phyloP scores from a whole-genome alignment of 1,140 invertebrate species.

The Trachymyrmex cornetzi region DNA sequence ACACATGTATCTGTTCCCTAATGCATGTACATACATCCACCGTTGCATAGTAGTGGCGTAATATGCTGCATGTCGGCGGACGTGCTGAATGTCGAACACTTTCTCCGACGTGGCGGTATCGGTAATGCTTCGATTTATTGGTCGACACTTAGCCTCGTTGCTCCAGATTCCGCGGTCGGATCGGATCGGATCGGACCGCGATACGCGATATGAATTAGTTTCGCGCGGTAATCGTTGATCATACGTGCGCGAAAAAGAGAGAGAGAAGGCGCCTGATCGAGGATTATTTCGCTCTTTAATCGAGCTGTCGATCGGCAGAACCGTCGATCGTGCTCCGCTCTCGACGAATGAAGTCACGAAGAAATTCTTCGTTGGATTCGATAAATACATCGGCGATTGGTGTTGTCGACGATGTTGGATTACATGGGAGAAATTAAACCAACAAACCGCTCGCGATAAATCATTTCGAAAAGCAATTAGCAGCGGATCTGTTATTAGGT shows the following conservation, averaged over 20 bases:
- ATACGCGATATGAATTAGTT: constrained; percentile 72
- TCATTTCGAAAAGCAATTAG: constrained; percentile 51
- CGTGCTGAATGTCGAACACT: constrained; percentile 75
- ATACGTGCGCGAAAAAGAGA: constrained; percentile 20
- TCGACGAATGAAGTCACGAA: constrained; percentile 32
- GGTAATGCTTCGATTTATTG: constrained; percentile 81
- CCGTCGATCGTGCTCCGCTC: constrained; percentile 51
- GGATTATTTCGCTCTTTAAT: constrained; percentile 45
- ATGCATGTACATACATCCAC: background rate
- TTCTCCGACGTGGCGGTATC: constrained; percentile 74
- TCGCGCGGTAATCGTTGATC: constrained; percentile 71
- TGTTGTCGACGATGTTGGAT: constrained; percentile 32
- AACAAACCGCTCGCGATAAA: constrained; percentile 47
- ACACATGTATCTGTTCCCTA: background rate
- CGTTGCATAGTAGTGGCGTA: constrained; percentile 46
- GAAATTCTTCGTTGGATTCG: constrained; percentile 17
- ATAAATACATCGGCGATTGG: constrained; percentile 33
- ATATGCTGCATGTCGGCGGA: constrained; percentile 56
- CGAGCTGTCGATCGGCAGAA: constrained; percentile 42
- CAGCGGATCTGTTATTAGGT: constrained; percentile 47
- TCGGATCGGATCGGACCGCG: constrained; percentile 39
- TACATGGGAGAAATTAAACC: constrained; percentile 41
- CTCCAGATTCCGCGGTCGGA: constrained; percentile 77
- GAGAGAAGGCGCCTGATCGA: constrained; percentile 7
- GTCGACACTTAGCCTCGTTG: constrained; percentile 70